Percentiles rank a stretch among this genome's conserved stretches.
phyloP scores from a whole-genome alignment of 2,888 invertebrate species.

The Noctua janthe region DNA sequence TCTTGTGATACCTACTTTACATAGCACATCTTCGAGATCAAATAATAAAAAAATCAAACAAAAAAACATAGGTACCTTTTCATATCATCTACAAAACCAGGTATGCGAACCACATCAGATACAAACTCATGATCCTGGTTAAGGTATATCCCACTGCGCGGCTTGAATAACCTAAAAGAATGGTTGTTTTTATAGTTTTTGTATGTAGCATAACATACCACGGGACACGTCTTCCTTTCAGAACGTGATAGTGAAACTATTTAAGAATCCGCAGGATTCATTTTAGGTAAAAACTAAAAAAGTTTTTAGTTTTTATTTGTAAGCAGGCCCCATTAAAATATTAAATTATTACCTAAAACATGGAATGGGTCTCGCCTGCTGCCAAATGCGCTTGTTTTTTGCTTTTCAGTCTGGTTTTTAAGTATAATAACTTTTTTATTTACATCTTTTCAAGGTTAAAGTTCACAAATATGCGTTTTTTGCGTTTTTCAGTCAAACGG shows the following conservation, averaged over 20 bases:
- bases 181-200: neutral
- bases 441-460: too few relatives aligned
- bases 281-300: too few relatives aligned
- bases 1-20: neutral
- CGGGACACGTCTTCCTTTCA: neutral
- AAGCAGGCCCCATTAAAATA: too few relatives aligned
- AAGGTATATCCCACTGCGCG: constrained; percentile 85
- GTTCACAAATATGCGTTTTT: too few relatives aligned
- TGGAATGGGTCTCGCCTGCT: too few relatives aligned
- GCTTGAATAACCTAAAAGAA: constrained; percentile 81
- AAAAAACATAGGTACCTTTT: constrained; percentile 23
- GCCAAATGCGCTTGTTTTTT: too few relatives aligned
- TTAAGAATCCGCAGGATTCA: neutral
- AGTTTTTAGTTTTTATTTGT: too few relatives aligned
- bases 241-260: neutral
- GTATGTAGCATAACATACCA: neutral
- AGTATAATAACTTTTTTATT: too few relatives aligned
- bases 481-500: too few relatives aligned
- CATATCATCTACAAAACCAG: constrained; percentile 64
- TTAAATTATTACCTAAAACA: too few relatives aligned
- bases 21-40: neutral
- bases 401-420: too few relatives aligned
- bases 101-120: constrained; percentile 79
- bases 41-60: neutral
- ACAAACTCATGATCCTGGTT: constrained; percentile 80